A percentile compares a stretch with the other conserved stretches of the same genome.
phyloP scores from a whole-genome alignment of 2,113 vertebrate genomes.

The Rhombomys opimus region DNA sequence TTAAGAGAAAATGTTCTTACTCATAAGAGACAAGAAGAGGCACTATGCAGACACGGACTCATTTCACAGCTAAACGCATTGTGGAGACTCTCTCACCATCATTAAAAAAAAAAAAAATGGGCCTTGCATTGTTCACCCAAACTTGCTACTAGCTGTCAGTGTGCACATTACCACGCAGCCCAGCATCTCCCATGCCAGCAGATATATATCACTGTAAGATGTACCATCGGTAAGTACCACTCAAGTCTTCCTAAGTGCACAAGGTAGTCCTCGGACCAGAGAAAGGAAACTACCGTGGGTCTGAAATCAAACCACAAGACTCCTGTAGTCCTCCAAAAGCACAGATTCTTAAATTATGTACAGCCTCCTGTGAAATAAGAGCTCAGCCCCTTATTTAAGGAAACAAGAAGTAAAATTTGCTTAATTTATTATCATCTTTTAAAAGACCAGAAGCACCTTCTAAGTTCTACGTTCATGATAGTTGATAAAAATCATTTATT shows the following conservation, averaged over 20 bases:
- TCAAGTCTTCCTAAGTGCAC: not conserved
- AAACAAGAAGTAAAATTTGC: not conserved
- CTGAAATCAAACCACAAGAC: not conserved
- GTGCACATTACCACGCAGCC: not conserved
- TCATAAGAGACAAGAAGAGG: conserved; percentile 64
- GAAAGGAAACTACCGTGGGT: not conserved
- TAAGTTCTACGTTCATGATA: not conserved
- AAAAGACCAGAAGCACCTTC: not conserved
- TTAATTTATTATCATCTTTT: not conserved
- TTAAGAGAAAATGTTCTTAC: conserved; percentile 71
- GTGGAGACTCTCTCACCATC: not conserved
- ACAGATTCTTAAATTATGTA: not conserved
- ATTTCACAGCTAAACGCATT: conserved; percentile 51
- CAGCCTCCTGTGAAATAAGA: not conserved
- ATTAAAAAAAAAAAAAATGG: conserved; percentile 51
- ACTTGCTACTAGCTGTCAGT: not conserved
- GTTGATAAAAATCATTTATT: not conserved
- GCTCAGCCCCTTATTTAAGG: not conserved
- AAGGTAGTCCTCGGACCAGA: not conserved
- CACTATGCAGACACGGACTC: conserved; percentile 45
- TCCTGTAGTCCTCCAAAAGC: not conserved
- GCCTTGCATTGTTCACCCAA: not conserved
- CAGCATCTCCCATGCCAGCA: not conserved
- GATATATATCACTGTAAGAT: not conserved
- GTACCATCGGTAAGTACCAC: not conserved